These are phyloP conservation scores for Nyctereutes procyonoides DNA, from an alignment of 2,113 vertebrate genomes.

Conservation along the genomic window DNA sequence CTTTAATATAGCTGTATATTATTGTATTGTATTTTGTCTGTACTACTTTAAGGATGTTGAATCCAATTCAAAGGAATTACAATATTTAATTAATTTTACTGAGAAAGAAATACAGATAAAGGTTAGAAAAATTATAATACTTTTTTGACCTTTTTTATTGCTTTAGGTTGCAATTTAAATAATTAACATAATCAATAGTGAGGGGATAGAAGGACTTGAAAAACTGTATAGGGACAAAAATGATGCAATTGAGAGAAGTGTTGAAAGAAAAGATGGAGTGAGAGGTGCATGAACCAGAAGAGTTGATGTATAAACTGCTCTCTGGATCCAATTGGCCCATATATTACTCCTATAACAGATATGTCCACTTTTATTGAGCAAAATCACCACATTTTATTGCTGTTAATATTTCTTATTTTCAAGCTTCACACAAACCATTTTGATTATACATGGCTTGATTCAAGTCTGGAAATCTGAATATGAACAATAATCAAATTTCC, in stretches of 20 bases:
- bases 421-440: neutral
- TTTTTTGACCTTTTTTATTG: neutral
- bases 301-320: rapidly evolving
- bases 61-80: neutral
- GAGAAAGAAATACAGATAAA: neutral
- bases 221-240: neutral
- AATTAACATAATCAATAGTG: neutral
- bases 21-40: neutral
- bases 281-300: neutral
- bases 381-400: neutral
- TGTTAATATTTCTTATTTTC: neutral
- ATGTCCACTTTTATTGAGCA: neutral
- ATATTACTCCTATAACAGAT: neutral
- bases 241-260: neutral
- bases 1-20: neutral
- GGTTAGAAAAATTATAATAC: neutral
- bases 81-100: constrained; percentile 19
- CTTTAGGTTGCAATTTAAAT: neutral
- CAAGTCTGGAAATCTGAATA: neutral
- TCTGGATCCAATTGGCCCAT: neutral
- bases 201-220: neutral
- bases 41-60: neutral
- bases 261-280: neutral
- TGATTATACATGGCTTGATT: neutral
- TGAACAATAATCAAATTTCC: neutral